Evolutionary conservation across 1,140 invertebrate genomes (phyloP), one percentile per base, ranked within the genome.

Genomic region (Paraescarpia echinospica): DNA sequence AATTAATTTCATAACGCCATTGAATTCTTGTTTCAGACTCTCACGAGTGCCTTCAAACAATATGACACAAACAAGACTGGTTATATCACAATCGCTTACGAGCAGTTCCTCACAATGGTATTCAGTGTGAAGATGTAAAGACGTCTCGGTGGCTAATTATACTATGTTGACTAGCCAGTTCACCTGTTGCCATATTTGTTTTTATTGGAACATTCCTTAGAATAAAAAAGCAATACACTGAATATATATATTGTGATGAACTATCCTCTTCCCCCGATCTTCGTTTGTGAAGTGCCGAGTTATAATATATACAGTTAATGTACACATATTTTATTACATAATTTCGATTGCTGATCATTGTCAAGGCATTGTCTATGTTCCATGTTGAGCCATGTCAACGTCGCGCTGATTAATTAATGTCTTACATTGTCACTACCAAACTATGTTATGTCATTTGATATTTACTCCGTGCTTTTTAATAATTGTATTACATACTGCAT

Each of bases 31-130:
- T 97, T 98, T 95, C 96, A 99, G 98, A 99, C 98, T 0, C 96
- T 99, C 93, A 99, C 98, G 91, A 96, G 97, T 93, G 97, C 98
- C 91, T 99, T 99, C 95, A 97, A 98, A 91, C 97, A 98, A 94
- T 97, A 97, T 95, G 99, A 99, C 95, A 98, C 98, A 8, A 98
- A 99, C 96, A 97, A 98, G 96, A 98, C 99, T 97, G 99, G 99
- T 14, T 97, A 98, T 91, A 99, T 99, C 93, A 98, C 98, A 89
- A 99, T 99, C 95, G 98, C 98, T 94, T 99, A 99, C 95, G 99
- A 99, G 96, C 98, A 99, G 95, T 99, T 99, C 96, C 97, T 99
- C 35, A 97, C 97, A 93, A 98, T 99, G 97, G 99, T 99, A 33
- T 99, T 99, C 95, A 77, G 59, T 31, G 59, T 77, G 59, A 77